phyloP scores from a whole-genome alignment of 2,888 invertebrate species.

The Blastobasis lacticolella region DNA sequence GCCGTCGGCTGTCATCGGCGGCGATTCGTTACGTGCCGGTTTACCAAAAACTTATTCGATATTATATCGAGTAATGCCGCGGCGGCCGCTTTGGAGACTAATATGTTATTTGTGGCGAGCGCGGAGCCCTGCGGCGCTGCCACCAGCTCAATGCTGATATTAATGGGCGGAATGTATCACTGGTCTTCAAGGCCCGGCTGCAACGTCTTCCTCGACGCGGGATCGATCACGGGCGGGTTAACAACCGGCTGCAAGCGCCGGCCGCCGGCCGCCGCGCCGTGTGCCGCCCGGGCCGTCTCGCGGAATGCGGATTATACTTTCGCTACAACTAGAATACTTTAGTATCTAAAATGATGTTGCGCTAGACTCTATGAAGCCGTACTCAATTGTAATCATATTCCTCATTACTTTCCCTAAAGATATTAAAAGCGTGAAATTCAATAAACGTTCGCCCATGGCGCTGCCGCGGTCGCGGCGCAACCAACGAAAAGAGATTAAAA shows the following conservation, averaged over 20 bases:
- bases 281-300: no score
- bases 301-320: no score
- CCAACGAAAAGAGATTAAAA: background rate
- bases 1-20: constrained; percentile 52
- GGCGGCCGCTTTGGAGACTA: constrained; percentile 62
- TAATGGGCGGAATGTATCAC: constrained; percentile 59
- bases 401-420: no score
- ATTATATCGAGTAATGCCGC: constrained; percentile 49
- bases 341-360: no score
- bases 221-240: constrained; percentile 16
- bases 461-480: no score
- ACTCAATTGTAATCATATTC: no score
- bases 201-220: constrained; percentile 46
- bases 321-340: no score
- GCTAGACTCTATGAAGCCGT: no score
- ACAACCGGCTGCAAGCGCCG: constrained; percentile 11
- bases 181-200: constrained; percentile 29
- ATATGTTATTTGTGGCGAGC: constrained; percentile 60
- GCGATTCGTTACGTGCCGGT: constrained; percentile 60
- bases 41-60: constrained; percentile 52
- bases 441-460: no score
- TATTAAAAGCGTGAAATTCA: no score
- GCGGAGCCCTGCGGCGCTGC: constrained; percentile 59
- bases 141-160: constrained; percentile 60
- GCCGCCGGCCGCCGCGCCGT: no score